Evolutionary conservation across 2,888 invertebrate species (phyloP).

Genomic region (Plebejus melissa): DNA sequence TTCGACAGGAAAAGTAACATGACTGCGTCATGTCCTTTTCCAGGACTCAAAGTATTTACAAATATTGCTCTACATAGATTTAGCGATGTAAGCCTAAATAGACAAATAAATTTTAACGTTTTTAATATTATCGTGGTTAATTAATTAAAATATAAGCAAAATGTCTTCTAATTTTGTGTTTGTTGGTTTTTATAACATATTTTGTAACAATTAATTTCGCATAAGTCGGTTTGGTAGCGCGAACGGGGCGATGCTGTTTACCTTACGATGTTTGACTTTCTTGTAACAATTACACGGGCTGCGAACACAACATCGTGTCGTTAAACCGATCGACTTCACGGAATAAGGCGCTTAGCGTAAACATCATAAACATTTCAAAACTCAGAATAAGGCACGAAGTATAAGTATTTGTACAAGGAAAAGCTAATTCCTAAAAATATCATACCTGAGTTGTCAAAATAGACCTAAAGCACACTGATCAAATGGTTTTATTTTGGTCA

Average conservation of each 20-base stretch:
- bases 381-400: background rate
- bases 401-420: background rate
- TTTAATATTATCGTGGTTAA: no score
- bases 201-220: background rate
- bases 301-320: slow-evolving; percentile 63
- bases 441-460: no score
- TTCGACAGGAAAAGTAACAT: background rate
- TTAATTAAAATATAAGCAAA: background rate
- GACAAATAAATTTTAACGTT: background rate
- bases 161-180: background rate
- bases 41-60: background rate
- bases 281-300: slow-evolving; percentile 68
- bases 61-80: background rate
- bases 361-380: background rate
- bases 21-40: background rate
- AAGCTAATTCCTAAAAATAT: no score
- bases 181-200: background rate
- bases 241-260: slow-evolving; percentile 50
- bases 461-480: no score
- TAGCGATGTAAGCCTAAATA: background rate
- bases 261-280: slow-evolving; percentile 66
- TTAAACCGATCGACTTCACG: slow-evolving; percentile 49
- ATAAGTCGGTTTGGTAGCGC: background rate
- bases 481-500: no score
- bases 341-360: slow-evolving; percentile 40